Evolutionary conservation across 2,113 vertebrate species (phyloP).

Genomic region (Gasterosteus nipponicus): DNA sequence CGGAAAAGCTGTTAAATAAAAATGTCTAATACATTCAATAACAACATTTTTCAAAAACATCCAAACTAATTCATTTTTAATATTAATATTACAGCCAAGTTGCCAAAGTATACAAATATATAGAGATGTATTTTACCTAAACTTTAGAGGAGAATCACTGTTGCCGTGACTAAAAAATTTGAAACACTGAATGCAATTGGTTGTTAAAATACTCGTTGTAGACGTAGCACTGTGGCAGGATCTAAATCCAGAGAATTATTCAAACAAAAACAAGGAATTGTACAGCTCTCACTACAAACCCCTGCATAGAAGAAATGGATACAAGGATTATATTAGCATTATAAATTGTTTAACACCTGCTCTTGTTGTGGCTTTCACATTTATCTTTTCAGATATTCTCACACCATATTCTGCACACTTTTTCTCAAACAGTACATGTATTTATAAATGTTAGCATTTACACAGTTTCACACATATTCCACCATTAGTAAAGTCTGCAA

Average conservation of each 20-base stretch:
- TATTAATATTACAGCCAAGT: not conserved
- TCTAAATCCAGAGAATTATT: not conserved
- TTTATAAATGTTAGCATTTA: not conserved
- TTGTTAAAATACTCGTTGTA: not conserved
- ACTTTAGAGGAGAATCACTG: conserved; percentile 11
- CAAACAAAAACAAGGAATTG: conserved; percentile 1
- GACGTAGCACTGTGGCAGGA: not conserved
- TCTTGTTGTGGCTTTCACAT: not conserved
- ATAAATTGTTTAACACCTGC: not conserved
- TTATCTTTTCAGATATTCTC: not conserved
- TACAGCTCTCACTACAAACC: not conserved
- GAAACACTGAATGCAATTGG: not conserved
- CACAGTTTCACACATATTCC: not conserved
- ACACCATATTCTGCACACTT: not conserved
- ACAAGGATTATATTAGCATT: not conserved
- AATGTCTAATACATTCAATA: conserved; percentile 49
- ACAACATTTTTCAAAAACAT: conserved; percentile 37
- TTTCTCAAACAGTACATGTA: not conserved
- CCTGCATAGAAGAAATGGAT: conserved; percentile 13
- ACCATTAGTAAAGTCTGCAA: not conserved
- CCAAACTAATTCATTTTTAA: conserved; percentile 36
- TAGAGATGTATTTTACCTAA: not conserved
- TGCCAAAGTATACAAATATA: not conserved
- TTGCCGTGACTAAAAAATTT: not conserved
- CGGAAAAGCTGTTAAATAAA: conserved; percentile 18